Evolutionary conservation across 2,888 invertebrate genomes (phyloP).

Genomic region (Netelia melanura): DNA sequence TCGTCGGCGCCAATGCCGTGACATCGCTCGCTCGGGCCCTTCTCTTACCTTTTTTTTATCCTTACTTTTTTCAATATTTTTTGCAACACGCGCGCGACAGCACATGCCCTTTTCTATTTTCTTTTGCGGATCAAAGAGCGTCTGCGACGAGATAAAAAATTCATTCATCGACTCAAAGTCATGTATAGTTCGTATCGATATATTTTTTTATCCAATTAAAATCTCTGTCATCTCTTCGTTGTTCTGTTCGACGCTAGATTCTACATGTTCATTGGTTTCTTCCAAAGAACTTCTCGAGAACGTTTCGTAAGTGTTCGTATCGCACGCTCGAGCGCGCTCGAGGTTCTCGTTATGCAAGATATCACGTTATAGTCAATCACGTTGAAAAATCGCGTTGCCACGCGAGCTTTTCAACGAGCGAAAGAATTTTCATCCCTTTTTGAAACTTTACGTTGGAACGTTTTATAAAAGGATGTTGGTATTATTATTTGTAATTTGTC

Average conservation of each 20-base stretch:
- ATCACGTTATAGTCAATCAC: constrained; percentile 6
- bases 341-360: constrained; percentile 31
- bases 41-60: not conserved
- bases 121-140: not conserved
- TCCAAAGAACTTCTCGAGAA: not conserved
- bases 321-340: not conserved
- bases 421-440: not conserved
- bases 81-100: not conserved
- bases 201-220: not conserved
- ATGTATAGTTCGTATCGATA: not conserved
- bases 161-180: not conserved
- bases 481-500: too few relatives aligned
- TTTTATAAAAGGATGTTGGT: too few relatives aligned
- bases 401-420: not conserved
- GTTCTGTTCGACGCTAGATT: not conserved
- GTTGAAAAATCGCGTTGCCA: constrained; percentile 9
- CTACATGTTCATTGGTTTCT: constrained; percentile 15
- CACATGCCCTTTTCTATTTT: constrained; percentile 18
- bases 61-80: constrained; percentile 3
- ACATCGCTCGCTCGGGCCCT: constrained; percentile 61
- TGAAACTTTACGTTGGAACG: not conserved
- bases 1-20: constrained; percentile 68
- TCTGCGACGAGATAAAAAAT: not conserved
- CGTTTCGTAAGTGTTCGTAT: constrained; percentile 32
- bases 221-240: not conserved